Conservation (phyloP, 2,888 invertebrate genomes). For the Hydrotaea diabolus region DNA sequence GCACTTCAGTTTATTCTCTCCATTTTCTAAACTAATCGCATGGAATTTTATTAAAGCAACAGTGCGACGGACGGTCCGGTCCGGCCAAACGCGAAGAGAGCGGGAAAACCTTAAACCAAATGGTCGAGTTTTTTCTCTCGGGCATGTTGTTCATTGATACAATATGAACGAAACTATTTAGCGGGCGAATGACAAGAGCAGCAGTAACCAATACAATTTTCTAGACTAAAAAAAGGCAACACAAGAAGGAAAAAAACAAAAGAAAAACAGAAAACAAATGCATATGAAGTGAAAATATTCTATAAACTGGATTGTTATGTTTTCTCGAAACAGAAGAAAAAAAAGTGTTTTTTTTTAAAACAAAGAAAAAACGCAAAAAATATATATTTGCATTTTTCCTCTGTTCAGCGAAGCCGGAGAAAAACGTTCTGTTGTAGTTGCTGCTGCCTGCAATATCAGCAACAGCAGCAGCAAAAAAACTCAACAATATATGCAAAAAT, state of each 20-base stretch:
- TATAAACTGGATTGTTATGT: slow-evolving; percentile 47
- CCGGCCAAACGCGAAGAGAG: not conserved
- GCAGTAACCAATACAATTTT: slow-evolving; percentile 12
- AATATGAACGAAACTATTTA: slow-evolving; percentile 43
- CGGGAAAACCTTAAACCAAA: slow-evolving; percentile 20
- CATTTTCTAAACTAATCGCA: slow-evolving; percentile 54
- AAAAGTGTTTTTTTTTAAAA: not conserved
- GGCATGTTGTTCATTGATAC: slow-evolving; percentile 22
- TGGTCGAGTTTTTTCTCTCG: not conserved
- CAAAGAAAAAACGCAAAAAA: slow-evolving; percentile 27
- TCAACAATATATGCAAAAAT: slow-evolving; percentile 62
- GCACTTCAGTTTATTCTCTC: not conserved
- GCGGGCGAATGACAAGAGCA: slow-evolving; percentile 51
- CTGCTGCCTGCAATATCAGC: not conserved
- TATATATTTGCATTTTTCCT: slow-evolving; percentile 64
- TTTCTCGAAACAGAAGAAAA: slow-evolving; percentile 12
- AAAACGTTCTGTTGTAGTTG: not conserved
- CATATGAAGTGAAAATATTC: slow-evolving; percentile 37
- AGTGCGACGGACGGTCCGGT: not conserved
- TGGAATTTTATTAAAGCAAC: slow-evolving; percentile 58
- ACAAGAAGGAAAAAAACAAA: slow-evolving; percentile 5
- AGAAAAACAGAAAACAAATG: not conserved
- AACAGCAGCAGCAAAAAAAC: slow-evolving; percentile 37
- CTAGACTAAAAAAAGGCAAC: not conserved
- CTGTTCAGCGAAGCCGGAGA: not conserved